Percentiles rank a stretch among this genome's conserved stretches.
phyloP scores from a whole-genome alignment of 2,113 vertebrate genomes.

The Sorex araneus region DNA sequence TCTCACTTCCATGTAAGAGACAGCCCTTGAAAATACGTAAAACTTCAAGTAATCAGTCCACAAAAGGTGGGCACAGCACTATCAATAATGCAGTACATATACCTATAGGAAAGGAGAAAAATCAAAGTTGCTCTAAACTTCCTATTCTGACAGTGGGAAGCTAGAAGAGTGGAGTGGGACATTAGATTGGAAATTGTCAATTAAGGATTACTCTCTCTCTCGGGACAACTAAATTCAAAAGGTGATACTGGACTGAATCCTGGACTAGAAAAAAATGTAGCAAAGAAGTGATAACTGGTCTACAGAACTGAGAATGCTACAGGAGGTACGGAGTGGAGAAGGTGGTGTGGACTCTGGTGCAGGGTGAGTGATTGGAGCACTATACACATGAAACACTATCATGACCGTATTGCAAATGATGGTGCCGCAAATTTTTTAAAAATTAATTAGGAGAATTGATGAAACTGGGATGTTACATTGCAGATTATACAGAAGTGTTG shows the following conservation, averaged over 20 bases:
- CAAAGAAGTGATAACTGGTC: not conserved
- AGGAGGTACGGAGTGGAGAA: too few relatives aligned
- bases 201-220: not conserved
- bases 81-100: not conserved
- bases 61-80: not conserved
- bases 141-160: not conserved
- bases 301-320: too few relatives aligned
- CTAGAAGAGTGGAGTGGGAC: not conserved
- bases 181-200: not conserved
- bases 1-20: not conserved
- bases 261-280: not conserved
- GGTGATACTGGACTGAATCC: not conserved
- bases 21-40: not conserved
- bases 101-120: not conserved
- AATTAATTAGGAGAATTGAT: not conserved
- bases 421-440: too few relatives aligned
- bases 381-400: too few relatives aligned
- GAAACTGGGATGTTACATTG: not conserved
- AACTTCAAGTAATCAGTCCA: not conserved
- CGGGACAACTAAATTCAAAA: constrained; percentile 43
- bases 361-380: too few relatives aligned
- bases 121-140: not conserved
- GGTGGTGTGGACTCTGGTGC: too few relatives aligned
- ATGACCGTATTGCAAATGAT: too few relatives aligned
- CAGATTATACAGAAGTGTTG: not conserved